Evolutionary conservation across 2,888 invertebrate genomes (phyloP), one percentile per base, ranked within the genome.

Genomic region (Drosophila fulvimacula): DNA sequence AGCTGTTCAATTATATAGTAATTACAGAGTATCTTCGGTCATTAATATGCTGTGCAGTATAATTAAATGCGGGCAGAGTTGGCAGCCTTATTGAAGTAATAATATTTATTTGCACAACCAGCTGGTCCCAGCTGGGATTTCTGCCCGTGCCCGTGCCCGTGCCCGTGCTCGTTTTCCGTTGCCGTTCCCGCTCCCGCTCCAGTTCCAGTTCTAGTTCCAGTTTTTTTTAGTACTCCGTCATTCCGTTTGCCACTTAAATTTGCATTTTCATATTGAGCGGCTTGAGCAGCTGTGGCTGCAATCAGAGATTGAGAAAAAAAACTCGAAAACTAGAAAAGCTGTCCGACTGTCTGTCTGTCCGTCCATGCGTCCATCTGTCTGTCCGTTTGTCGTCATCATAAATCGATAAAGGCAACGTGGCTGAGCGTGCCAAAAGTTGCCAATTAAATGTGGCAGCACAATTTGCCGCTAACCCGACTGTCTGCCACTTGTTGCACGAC

Each of bases 221-320:
- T 72, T 69, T 57, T 36, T 52, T 65, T 19, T 5, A n/a, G 36
- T 30, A 36, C 34, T 36, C 52, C 24, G 81, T 81, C 81, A 62
- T 70, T 68, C 27, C 62, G 64, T 81, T 81, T 65, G 83, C 78
- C 84, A 79, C 82, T 89, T 80, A 87, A 90, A 87, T 91, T 91
- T 90, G 83, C 88, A 89, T 75, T 87, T 81, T 81, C 66, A 74
- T 79, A 66, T 76, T 75, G 67, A 63, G 57, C 55, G 44, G 24
- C 49, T 30, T 24, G 38, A 51, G 60, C 58, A 62, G 69, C 62
- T 81, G 75, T 69, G 61, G 71, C 67, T 51, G 52, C 60, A 65
- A 70, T 69, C 63, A 67, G 55, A 56, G 74, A 59, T 11, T 56
- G 42, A 39, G 39, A 7, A 41, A 46, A 21, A 13, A 55, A 46